Conservation (phyloP, 1,140 invertebrate species). For the Drosophila bocqueti region DNA sequence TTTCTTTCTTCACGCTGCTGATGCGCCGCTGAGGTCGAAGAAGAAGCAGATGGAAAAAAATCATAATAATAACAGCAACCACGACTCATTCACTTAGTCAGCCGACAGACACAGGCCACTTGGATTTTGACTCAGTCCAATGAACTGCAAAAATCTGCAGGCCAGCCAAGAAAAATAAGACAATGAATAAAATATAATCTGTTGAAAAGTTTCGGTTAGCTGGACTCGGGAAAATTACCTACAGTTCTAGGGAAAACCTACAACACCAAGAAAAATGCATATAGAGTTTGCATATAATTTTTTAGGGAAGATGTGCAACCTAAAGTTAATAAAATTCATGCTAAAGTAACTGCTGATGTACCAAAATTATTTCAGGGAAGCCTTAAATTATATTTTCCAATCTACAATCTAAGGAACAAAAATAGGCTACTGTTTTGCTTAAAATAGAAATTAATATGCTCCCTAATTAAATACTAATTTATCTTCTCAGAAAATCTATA, state of each 20-base stretch:
- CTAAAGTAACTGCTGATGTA: background rate
- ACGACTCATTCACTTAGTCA: constrained; percentile 80
- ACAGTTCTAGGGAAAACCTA: background rate
- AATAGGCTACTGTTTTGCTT: background rate
- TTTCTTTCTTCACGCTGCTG: constrained; percentile 36
- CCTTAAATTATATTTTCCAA: background rate
- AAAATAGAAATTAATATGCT: background rate
- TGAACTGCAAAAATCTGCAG: constrained; percentile 72
- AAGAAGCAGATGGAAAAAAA: constrained; percentile 26
- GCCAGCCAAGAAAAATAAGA: constrained; percentile 13
- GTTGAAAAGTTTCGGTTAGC: constrained; percentile 23
- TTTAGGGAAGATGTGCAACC: background rate
- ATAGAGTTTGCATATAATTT: background rate
- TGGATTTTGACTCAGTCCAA: constrained; percentile 63
- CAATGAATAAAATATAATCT: constrained; percentile 16
- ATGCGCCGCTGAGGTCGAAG: constrained; percentile 27
- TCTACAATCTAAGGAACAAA: too few relatives aligned
- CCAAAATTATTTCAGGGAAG: background rate
- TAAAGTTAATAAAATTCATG: background rate
- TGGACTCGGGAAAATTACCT: constrained; percentile 23
- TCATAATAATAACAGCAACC: constrained; percentile 37
- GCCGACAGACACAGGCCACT: constrained; percentile 38
- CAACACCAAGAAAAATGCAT: background rate
- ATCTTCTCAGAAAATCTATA: background rate
- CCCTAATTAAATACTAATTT: background rate